Percentiles rank a stretch among this genome's conserved stretches.
Evolutionary conservation across 2,888 invertebrate species (phyloP).

Genomic region (Thereva unica): DNA sequence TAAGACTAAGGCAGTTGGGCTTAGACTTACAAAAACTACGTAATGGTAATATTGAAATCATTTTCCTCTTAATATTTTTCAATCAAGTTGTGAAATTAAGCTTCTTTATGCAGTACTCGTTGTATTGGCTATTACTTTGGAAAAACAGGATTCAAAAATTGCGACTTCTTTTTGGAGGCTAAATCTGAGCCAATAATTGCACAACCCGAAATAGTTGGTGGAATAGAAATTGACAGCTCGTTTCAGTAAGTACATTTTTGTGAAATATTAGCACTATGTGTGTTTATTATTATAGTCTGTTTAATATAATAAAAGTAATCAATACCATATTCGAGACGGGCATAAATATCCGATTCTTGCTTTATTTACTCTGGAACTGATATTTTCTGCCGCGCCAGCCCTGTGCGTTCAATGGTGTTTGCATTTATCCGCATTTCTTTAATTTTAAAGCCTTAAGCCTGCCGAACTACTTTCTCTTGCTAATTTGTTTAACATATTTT

Average conservation of each 20-base stretch:
- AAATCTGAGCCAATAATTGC: constrained; percentile 79
- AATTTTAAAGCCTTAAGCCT: too few relatives aligned
- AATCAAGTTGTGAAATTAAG: constrained; percentile 16
- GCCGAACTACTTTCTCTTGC: too few relatives aligned
- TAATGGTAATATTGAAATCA: constrained; percentile 14
- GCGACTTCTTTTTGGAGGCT: constrained; percentile 72
- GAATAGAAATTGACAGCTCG: constrained; percentile 75
- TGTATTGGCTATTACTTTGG: constrained; percentile 87
- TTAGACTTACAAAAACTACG: constrained; percentile 65
- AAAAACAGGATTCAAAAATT: constrained; percentile 83
- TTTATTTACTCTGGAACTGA: too few relatives aligned
- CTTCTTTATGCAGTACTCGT: constrained; percentile 67
- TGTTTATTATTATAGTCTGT: too few relatives aligned
- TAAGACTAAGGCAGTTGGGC: constrained; percentile 75
- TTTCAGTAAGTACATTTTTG: constrained; percentile 49
- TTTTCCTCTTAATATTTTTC: constrained; percentile 20
- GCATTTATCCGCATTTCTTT: too few relatives aligned
- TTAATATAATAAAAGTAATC: too few relatives aligned
- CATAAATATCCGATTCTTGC: too few relatives aligned
- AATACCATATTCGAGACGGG: too few relatives aligned
- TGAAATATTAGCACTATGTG: not conserved
- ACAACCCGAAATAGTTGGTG: constrained; percentile 81
- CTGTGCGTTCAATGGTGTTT: too few relatives aligned
- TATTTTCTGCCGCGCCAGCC: too few relatives aligned
- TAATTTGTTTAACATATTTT: too few relatives aligned